Percentiles rank a stretch among this genome's conserved stretches.
phyloP scores from a whole-genome alignment of 2,113 vertebrate species.

The Passer montanus region DNA sequence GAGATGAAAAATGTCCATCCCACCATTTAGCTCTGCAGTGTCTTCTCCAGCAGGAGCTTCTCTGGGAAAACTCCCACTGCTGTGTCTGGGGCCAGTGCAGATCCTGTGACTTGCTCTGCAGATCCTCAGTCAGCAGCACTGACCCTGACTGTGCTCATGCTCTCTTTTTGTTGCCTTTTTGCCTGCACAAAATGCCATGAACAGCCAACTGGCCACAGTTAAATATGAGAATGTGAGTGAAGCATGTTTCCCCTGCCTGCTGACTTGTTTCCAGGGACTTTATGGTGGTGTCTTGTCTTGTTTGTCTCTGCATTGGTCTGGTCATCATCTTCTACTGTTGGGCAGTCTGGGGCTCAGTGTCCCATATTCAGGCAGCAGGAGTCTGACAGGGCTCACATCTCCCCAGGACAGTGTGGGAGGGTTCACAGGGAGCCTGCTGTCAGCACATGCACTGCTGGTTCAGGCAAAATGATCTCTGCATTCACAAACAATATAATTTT shows the following conservation, averaged over 20 bases:
- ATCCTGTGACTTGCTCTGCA: not conserved
- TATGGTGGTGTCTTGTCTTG: not conserved
- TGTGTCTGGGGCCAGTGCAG: not conserved
- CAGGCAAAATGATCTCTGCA: not conserved
- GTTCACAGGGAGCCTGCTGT: not conserved
- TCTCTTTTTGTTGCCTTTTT: not conserved
- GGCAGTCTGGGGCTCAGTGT: not conserved
- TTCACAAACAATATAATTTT: not conserved
- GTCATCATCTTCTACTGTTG: not conserved
- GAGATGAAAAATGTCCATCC: not conserved
- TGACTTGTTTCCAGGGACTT: not conserved
- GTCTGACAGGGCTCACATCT: not conserved
- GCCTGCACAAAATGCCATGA: not conserved
- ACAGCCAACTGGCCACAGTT: not conserved
- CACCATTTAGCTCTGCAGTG: not conserved
- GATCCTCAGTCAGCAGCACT: not conserved
- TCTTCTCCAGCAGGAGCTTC: not conserved
- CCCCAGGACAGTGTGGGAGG: not conserved
- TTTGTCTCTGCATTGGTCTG: not conserved
- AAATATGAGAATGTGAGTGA: fast-evolving
- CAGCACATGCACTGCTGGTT: not conserved
- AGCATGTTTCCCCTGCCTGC: not conserved
- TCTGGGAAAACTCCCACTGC: constrained; percentile 35
- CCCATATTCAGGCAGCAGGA: not conserved
- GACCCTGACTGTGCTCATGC: not conserved